Evolutionary conservation across 2,888 invertebrate genomes (phyloP).

Genomic region (Microplitis manilae): DNA sequence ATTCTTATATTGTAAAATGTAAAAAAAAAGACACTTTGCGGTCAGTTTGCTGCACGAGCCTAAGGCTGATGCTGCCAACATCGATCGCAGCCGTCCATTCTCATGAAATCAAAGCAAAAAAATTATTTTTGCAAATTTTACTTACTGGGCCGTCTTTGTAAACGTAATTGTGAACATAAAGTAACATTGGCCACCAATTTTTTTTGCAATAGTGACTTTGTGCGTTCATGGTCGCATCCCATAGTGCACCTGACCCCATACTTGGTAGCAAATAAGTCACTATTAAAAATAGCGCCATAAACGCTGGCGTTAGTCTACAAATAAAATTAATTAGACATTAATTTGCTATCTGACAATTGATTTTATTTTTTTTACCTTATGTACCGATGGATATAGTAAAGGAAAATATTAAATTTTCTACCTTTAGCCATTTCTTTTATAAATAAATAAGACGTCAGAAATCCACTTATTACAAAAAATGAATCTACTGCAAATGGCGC

Average conservation of each 20-base stretch:
- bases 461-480: conserved; percentile 72
- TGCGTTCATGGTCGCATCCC: not conserved
- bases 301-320: not conserved
- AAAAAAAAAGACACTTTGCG: no score
- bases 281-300: not conserved
- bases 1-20: no score
- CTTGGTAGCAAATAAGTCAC: not conserved
- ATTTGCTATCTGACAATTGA: not conserved
- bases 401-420: conserved; percentile 64
- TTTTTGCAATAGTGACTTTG: not conserved
- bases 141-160: not conserved
- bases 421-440: conserved; percentile 65
- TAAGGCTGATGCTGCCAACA: no score
- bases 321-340: no score
- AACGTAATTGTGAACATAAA: not conserved
- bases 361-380: conserved; percentile 63
- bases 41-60: no score
- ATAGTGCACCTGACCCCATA: not conserved
- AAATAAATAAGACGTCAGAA: conserved; percentile 69
- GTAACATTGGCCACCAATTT: not conserved
- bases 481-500: conserved; percentile 72
- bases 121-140: not conserved
- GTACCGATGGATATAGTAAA: conserved; percentile 71
- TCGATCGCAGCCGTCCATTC: no score
- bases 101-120: no score